Base-by-base conservation (phyloP, 1,140 invertebrate species). In the Brachionus rubens region DNA sequence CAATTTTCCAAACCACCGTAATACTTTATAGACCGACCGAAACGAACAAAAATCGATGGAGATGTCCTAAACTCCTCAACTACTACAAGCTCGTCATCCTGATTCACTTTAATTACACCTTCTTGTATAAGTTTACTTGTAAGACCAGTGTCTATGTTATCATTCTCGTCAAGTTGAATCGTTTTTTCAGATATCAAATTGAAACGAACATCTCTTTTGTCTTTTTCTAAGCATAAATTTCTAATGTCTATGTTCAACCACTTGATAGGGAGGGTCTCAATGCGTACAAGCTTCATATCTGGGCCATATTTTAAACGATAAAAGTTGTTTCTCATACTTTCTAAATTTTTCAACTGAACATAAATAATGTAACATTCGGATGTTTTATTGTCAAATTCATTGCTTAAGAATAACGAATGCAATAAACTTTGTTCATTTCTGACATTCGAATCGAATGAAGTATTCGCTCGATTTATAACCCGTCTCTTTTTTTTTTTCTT, bases 111-210 rank as follows among this genome's bases (percentile, higher is more conserved):
- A 16, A 59, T 59, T 1, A 36, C 2, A 16, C 54, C 54, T 3
- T 59, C 54, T 30, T 36, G 33, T 4, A 59, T 33, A 59, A 33
- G 14, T 36, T 33, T 59, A 6, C 19, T 59, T 7, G 2, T 40
- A n/a, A 3, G 7, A 16, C 3, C 19, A 33, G 0, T 30, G 36
- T 59, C 54, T 33, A 16, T 9, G 3, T 24, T 24, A 9, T 52
- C 3, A 9, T 26, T 21, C 21, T 52, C 19, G 4, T 52, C 50
- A 2, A 59, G 36, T 16, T 59, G 28, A 16, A 59, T 19, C 19
- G 19, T 36, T 33, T 59, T 59, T 59, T 59, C 54, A 2, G 54
- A 59, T n/a, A 59, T 16, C 16, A 59, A 59, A 59, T 59, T 59
- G 16, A 59, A 59, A 5, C 54, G 10, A 59, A 59, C 21, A 30